A percentile compares a stretch with the other conserved stretches of the same genome.
phyloP scores from a whole-genome alignment of 2,888 invertebrate species.

The Stictocephala bisonia region DNA sequence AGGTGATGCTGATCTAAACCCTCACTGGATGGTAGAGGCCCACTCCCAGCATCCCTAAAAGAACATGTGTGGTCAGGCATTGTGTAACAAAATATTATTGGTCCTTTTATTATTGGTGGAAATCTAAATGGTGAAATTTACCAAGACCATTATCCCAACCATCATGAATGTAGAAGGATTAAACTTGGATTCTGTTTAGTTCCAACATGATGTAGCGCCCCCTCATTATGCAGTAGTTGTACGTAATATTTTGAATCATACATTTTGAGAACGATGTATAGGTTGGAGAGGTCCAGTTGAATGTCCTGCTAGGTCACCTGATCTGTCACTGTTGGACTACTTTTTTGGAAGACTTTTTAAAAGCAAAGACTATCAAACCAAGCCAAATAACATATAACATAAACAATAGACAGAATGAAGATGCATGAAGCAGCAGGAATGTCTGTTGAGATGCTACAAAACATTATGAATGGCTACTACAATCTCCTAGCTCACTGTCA shows the following conservation, averaged over 20 bases:
- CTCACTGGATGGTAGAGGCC: too few relatives aligned
- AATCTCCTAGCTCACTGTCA: not conserved
- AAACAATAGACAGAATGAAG: too few relatives aligned
- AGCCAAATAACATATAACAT: not conserved
- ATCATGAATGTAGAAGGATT: not conserved
- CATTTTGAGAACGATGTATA: too few relatives aligned
- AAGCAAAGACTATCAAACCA: not conserved
- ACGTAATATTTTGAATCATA: not conserved
- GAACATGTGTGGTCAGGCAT: not conserved
- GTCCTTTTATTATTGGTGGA: not conserved
- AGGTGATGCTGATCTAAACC: too few relatives aligned
- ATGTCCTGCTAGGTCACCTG: too few relatives aligned
- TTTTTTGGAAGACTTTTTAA: not conserved
- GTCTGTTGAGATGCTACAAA: not conserved
- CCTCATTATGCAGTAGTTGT: not conserved
- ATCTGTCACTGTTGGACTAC: too few relatives aligned
- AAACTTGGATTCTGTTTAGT: not conserved
- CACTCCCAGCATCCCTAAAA: too few relatives aligned
- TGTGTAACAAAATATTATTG: not conserved
- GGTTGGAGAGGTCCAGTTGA: too few relatives aligned
- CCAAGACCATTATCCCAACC: not conserved
- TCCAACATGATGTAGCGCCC: not conserved
- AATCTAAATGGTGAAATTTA: not conserved
- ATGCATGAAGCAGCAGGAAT: too few relatives aligned
- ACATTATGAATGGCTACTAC: not conserved